Evolutionary conservation across 2,797 vertebrate species (phyloP).

Genomic region (Mormyrops boulengeri): DNA sequence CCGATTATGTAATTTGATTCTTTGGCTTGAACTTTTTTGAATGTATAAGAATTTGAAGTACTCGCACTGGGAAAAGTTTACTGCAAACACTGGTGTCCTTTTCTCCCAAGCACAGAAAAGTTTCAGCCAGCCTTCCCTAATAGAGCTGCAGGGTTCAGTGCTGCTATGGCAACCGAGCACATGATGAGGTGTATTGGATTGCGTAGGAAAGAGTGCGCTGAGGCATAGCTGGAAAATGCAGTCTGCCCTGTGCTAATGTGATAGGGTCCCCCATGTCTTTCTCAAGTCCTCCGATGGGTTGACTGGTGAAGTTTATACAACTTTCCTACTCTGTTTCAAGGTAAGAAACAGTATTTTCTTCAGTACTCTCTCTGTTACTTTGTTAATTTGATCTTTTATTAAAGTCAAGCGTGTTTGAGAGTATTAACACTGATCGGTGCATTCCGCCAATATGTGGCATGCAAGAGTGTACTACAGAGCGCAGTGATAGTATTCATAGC

Average conservation of each 20-base stretch:
- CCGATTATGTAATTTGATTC: not conserved
- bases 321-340: not conserved
- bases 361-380: not conserved
- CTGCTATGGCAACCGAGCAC: constrained; percentile 92
- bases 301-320: not conserved
- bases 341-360: not conserved
- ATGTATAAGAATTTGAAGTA: not conserved
- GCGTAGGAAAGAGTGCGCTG: constrained; percentile 70
- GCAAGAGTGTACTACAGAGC: not conserved
- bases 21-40: not conserved
- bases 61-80: not conserved
- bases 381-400: not conserved
- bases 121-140: constrained; percentile 75
- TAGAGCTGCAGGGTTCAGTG: constrained; percentile 79
- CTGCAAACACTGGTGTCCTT: constrained; percentile 42
- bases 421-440: not conserved
- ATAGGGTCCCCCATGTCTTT: constrained; percentile 53
- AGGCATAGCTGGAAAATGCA: constrained; percentile 67
- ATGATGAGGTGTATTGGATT: constrained; percentile 97
- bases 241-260: constrained; percentile 56
- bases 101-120: constrained; percentile 26
- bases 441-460: not conserved
- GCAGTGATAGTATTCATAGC: not conserved
- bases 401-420: not conserved
- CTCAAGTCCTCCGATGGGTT: constrained; percentile 37